Base-by-base conservation (phyloP, 2,797 vertebrate species). In the Peromyscus attwateri region DNA sequence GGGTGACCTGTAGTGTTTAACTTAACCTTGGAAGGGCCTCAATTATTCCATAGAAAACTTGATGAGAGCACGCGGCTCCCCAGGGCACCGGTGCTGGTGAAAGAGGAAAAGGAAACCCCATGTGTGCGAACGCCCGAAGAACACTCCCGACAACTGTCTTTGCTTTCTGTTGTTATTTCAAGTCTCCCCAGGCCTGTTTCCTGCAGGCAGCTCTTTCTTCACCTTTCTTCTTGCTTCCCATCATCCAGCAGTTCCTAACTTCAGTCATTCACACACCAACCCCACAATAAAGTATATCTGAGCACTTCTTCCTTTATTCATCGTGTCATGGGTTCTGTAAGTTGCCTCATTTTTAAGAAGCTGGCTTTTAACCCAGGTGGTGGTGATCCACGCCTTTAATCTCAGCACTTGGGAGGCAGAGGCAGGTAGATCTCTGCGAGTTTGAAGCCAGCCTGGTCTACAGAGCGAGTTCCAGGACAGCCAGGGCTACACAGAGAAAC, bases 1-100 rank as follows among this genome's bases (percentile, higher is more conserved):
- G 57, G 79, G 76, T 95, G 96, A 95, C 94, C 97, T 96, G 82
- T 85, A 23, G 43, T 94, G 96, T 98, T 97, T 98, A 92, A 57
- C 83, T 97, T 97, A 92, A 97, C 92, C 96, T 97, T 34, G 12
- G 19, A 95, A 95, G 68, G 94, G 46, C 75, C 80, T 96, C 95
- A 95, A 62, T 98, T 96, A 94, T 94, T 94, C 96, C 95, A 95
- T 73, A 84, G 97, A 95, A 97, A 97, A 96, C 76, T 95, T 27
- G 23, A 79, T 0, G 14, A 87, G 95, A 96, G 85, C 81, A 62
- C 0, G 0, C 80, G 89, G 70, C 89, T 73, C 96, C 87, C 34
- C 57, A 49, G 95, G 97, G 82, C 89, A 73, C 95, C 19, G 62
- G 70, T 29, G n/a, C 34, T 70, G 89, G 91, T 79, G 94, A 97